phyloP scores from a whole-genome alignment of 1,140 invertebrate genomes.

The Euglossa dilemma region DNA sequence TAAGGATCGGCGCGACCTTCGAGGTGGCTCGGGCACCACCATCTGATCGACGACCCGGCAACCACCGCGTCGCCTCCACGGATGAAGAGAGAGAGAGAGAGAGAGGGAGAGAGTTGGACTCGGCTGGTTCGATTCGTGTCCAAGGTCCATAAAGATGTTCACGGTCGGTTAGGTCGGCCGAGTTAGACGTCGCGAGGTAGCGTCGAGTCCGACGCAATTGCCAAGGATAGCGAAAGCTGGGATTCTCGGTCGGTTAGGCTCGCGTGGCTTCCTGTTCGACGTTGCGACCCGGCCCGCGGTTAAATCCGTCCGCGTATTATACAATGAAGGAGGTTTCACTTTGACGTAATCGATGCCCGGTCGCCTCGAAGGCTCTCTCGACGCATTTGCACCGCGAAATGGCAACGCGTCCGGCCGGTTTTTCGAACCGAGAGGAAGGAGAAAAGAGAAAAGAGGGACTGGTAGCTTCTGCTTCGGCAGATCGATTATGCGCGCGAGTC shows the following conservation, averaged over 20 bases:
- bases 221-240: conserved; percentile 55
- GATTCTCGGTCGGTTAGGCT: background rate
- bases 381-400: background rate
- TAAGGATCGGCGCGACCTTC: conserved; percentile 23
- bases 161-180: conserved; percentile 25
- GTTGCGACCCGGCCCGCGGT: background rate
- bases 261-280: conserved; percentile 25
- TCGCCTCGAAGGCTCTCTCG: background rate
- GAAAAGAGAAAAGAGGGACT: background rate
- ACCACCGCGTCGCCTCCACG: too few relatives aligned
- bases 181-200: background rate
- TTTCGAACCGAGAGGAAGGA: background rate
- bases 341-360: conserved; percentile 52
- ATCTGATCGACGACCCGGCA: conserved; percentile 12
- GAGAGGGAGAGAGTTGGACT: background rate
- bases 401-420: background rate
- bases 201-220: background rate
- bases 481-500: background rate
- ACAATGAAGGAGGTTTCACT: conserved; percentile 50
- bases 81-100: too few relatives aligned
- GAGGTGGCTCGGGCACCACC: background rate
- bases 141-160: conserved; percentile 49
- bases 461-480: background rate
- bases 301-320: conserved; percentile 40
- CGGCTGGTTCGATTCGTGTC: conserved; percentile 24